Conservation (phyloP, 2,797 vertebrate species). For the Thamnophis elegans region DNA sequence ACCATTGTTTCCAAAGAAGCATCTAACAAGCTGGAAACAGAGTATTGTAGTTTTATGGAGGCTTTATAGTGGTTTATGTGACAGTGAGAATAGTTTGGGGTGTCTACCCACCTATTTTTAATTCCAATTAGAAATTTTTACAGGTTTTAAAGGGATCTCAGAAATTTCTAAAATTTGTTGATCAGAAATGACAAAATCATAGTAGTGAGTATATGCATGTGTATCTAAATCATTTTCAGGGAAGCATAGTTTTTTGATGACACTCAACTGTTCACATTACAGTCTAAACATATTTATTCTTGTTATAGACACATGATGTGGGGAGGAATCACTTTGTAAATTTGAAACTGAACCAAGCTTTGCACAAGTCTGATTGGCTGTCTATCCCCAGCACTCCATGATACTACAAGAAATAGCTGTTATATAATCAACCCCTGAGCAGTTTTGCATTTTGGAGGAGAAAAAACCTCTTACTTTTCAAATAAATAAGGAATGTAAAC, state of each 20-base stretch:
- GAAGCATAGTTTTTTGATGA: neutral
- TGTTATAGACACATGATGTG: neutral
- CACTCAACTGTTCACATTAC: neutral
- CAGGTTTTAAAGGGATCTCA: neutral
- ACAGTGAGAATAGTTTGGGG: neutral
- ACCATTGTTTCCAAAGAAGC: neutral
- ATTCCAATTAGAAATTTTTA: neutral
- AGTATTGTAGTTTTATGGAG: neutral
- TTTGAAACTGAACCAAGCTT: neutral
- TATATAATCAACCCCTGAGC: neutral
- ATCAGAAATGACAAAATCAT: neutral
- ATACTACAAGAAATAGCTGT: neutral
- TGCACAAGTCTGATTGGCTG: neutral
- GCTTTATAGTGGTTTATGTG: neutral
- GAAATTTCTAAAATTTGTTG: neutral
- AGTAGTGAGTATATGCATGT: neutral
- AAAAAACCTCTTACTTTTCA: neutral
- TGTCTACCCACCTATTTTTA: neutral
- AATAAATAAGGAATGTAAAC: neutral
- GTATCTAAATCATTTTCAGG: neutral
- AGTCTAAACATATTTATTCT: neutral
- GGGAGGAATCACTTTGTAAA: neutral
- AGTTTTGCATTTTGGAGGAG: neutral
- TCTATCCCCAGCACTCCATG: neutral
- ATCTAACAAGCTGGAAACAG: neutral